These are phyloP conservation scores for Eledona agricola DNA, from an alignment of 2,888 invertebrate genomes.

Conservation along the genomic window DNA sequence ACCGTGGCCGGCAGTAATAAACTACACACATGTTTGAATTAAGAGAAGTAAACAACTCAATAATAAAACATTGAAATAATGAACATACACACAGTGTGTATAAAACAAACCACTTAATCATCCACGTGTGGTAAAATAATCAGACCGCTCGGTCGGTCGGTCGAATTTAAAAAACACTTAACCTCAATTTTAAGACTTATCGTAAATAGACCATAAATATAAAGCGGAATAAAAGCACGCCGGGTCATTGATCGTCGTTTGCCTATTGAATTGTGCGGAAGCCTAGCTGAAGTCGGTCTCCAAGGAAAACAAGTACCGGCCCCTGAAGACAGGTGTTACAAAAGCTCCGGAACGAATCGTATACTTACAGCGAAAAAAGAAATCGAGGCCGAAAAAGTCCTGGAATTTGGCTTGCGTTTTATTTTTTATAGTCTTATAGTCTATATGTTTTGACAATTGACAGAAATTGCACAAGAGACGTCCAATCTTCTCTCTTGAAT, in stretches of 20 bases:
- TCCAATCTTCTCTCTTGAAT: too few species aligned
- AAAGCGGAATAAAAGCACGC: conserved; percentile 18
- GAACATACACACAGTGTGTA: conserved; percentile 40
- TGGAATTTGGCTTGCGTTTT: too few species aligned
- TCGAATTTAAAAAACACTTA: conserved; percentile 40
- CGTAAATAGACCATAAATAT: conserved; percentile 40
- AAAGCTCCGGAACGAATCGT: too few species aligned
- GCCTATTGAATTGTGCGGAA: too few species aligned
- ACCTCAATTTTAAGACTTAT: conserved; percentile 41
- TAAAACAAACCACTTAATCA: conserved; percentile 46
- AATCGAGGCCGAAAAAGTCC: too few species aligned
- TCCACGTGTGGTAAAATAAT: conserved; percentile 50
- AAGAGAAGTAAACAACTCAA: conserved; percentile 43
- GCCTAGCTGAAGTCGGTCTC: too few species aligned
- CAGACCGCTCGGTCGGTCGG: conserved; percentile 39
- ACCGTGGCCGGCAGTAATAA: conserved; percentile 38
- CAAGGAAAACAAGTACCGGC: too few species aligned
- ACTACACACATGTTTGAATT: conserved; percentile 38
- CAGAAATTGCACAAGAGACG: too few species aligned
- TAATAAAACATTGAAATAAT: conserved; percentile 41
- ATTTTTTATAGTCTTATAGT: too few species aligned
- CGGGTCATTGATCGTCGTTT: conserved; percentile 41
- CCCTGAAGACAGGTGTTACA: too few species aligned
- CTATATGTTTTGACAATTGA: too few species aligned
- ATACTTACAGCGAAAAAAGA: too few species aligned